Evolutionary conservation across 1,140 invertebrate genomes (phyloP), one percentile per base, ranked within the genome.

Genomic region (Lepeophtheirus salmonis): DNA sequence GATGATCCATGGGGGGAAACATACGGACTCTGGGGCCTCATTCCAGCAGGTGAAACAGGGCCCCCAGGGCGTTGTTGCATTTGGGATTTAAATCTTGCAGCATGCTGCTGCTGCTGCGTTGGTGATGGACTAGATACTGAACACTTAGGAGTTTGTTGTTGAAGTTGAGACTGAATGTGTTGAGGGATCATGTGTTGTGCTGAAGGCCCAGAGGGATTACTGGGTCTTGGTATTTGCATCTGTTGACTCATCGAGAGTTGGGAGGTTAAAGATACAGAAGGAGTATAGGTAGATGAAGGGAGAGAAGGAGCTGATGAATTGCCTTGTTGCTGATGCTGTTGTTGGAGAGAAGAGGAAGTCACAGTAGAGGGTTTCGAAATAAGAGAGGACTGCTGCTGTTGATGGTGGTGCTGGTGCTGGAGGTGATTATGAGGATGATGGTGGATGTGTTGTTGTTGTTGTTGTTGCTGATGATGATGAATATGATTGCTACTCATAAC

Each of bases 391-490:
- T 54, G 52, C 14, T n/a, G 2, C 22, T 54, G 52, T 3, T 22
- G 52, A 17, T 54, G 52, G 3, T 54, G 52, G n/a, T 54, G 52
- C 2, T 2, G 16, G 18, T 54, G 52, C 22, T 54, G 52, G 17
- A 20, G 52, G 17, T 54, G 52, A 3, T 18, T 16, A 20, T 54
- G 52, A 2, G n/a, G 52, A 3, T 57, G 55, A 10, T 57, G 55
- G 2, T 57, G 23, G 14, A 26, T 24, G 3, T 57, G 23, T 18
- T 57, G 23, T 24, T 56, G 54, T 23, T 50, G 55, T 21, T 57
- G 55, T 26, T 25, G 23, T 20, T 57, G 55, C 55, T 57, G 55
- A 3, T 56, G 54, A 6, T 56, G 54, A 4, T 57, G 55, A 3
- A 23, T 21, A 17, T 57, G 23, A 3, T 54, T n/a, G n/a, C n/a